These are phyloP conservation scores for Nylanderia fulva DNA, from an alignment of 1,140 invertebrate species.

Conservation along the genomic window DNA sequence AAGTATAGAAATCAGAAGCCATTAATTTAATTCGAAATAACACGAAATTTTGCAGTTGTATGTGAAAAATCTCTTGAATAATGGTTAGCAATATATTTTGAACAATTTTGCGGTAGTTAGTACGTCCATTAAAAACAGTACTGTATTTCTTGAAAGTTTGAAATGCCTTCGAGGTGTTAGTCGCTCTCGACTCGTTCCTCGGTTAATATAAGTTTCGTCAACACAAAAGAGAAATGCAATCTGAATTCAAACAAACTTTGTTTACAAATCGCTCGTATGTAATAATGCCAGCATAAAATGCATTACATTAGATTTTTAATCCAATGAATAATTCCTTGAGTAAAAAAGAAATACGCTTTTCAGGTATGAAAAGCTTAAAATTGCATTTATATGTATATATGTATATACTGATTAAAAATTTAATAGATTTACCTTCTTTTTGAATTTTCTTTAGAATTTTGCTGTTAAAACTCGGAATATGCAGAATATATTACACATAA, in stretches of 20 bases:
- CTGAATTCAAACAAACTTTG: neutral
- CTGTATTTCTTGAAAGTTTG: slow-evolving; percentile 62
- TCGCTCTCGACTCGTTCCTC: slow-evolving; percentile 38
- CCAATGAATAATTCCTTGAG: neutral
- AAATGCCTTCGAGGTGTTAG: slow-evolving; percentile 67
- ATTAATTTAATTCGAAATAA: neutral
- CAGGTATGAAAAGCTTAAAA: neutral
- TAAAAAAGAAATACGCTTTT: neutral
- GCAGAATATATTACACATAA: neutral
- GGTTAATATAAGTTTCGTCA: slow-evolving; percentile 69
- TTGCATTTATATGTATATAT: neutral
- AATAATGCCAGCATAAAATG: neutral
- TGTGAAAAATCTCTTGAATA: neutral
- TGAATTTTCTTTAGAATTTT: neutral
- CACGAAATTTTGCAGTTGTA: neutral
- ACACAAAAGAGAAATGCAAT: slow-evolving; percentile 52
- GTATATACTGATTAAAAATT: neutral
- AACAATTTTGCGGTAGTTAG: slow-evolving; percentile 18
- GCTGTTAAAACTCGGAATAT: neutral
- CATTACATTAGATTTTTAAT: slow-evolving; percentile 2
- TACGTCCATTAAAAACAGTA: slow-evolving; percentile 51
- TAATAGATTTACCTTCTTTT: neutral
- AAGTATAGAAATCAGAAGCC: neutral
- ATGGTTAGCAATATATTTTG: slow-evolving; percentile 13
- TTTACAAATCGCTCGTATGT: slow-evolving; percentile 5